These are phyloP conservation scores for Amphipoea oculea DNA, from an alignment of 2,888 invertebrate genomes.

Conservation along the genomic window DNA sequence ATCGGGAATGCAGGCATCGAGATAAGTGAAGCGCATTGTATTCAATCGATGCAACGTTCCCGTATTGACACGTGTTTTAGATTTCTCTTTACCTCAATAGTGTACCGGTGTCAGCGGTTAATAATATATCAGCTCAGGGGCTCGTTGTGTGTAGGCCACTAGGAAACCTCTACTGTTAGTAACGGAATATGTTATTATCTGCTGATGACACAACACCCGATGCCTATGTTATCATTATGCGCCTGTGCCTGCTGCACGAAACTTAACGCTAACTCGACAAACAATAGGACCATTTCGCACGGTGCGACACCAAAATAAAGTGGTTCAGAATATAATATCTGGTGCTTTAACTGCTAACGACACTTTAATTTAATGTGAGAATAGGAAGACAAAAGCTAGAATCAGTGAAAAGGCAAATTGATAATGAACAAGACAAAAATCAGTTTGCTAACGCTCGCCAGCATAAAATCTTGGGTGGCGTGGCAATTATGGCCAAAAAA, in stretches of 20 bases:
- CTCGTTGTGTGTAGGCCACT: constrained; percentile 78
- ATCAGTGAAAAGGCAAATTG: constrained; percentile 17
- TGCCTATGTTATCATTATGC: constrained; percentile 47
- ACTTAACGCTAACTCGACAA: constrained; percentile 46
- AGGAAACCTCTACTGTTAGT: constrained; percentile 80
- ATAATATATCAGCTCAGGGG: constrained; percentile 78
- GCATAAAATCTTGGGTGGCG: not conserved
- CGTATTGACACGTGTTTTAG: constrained; percentile 71
- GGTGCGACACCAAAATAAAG: constrained; percentile 46
- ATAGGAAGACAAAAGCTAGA: constrained; percentile 36
- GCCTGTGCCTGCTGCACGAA: constrained; percentile 40
- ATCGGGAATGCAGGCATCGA: constrained; percentile 43
- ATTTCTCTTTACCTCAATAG: constrained; percentile 81
- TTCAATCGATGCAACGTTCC: constrained; percentile 68
- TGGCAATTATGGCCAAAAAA: not conserved
- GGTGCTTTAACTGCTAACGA: constrained; percentile 45
- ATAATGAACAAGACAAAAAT: constrained; percentile 6
- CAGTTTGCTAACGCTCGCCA: not conserved
- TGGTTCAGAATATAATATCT: constrained; percentile 33
- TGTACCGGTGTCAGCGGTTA: constrained; percentile 78
- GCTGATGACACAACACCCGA: constrained; percentile 76
- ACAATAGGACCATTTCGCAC: constrained; percentile 61
- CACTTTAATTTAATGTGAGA: constrained; percentile 54
- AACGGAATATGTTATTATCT: constrained; percentile 84
- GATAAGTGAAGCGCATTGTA: constrained; percentile 68